Percentiles rank a stretch among this genome's conserved stretches.
These are phyloP conservation scores for Bovichtus diacanthus DNA, from an alignment of 2,797 vertebrate species.

Conservation along the genomic window DNA sequence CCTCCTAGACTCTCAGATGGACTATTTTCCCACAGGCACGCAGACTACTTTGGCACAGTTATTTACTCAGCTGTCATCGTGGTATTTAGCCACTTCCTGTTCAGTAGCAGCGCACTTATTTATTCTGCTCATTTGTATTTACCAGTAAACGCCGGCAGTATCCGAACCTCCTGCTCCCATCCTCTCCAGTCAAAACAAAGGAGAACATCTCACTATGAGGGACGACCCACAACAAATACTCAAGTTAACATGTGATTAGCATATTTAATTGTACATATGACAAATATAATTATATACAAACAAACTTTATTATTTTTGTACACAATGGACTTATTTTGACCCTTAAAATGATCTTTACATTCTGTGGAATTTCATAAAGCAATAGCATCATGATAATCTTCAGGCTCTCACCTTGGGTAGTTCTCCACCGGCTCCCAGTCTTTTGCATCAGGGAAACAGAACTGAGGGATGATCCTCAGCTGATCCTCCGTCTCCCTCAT, in stretches of 20 bases:
- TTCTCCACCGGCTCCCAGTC: conserved; percentile 90
- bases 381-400: neutral
- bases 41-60: conserved; percentile 74
- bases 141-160: conserved; percentile 95
- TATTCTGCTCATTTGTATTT: conserved; percentile 69
- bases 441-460: conserved; percentile 93
- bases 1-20: conserved; percentile 71
- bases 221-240: conserved; percentile 32
- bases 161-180: conserved; percentile 92
- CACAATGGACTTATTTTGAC: neutral
- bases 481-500: conserved; percentile 92
- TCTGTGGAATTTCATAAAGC: neutral
- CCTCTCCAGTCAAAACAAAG: conserved; percentile 93
- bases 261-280: conserved; percentile 3
- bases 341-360: neutral
- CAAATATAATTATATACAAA: conserved; percentile 2
- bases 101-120: conserved; percentile 62
- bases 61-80: conserved; percentile 80
- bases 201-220: conserved; percentile 91
- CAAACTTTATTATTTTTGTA: neutral
- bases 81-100: conserved; percentile 81
- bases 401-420: conserved; percentile 85
- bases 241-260: conserved; percentile 24
- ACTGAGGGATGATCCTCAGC: conserved; percentile 92
- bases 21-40: conserved; percentile 79